A percentile compares a stretch with the other conserved stretches of the same genome.
Conservation (phyloP, 2,888 invertebrate species). For the Drosophila subquinaria region DNA sequence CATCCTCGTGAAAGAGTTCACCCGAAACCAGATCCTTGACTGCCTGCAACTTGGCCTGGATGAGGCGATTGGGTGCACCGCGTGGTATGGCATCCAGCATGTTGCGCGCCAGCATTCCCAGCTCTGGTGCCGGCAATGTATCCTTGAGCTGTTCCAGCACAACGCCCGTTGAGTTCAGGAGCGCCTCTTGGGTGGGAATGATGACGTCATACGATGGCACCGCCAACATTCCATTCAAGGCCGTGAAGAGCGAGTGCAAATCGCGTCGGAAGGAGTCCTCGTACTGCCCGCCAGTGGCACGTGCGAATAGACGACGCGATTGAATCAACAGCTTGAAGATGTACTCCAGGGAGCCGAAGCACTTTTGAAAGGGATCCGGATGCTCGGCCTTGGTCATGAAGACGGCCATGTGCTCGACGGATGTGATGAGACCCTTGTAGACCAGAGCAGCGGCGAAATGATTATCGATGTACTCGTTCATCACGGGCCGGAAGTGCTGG, state of each 20-base stretch:
- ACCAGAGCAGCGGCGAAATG: slow-evolving; percentile 98
- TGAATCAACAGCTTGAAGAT: slow-evolving; percentile 97
- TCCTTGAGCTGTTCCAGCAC: slow-evolving; percentile 93
- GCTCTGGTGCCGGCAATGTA: slow-evolving; percentile 91
- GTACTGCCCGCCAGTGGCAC: slow-evolving; percentile 95
- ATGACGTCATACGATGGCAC: slow-evolving; percentile 91
- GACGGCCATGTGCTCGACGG: slow-evolving; percentile 95
- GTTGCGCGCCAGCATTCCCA: slow-evolving; percentile 91
- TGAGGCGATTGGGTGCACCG: slow-evolving; percentile 88
- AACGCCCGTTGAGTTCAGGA: slow-evolving; percentile 93
- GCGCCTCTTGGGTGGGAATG: slow-evolving; percentile 92
- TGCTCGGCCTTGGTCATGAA: slow-evolving; percentile 94
- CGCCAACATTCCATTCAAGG: slow-evolving; percentile 91
- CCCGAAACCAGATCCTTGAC: slow-evolving; percentile 93
- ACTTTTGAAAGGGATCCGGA: slow-evolving; percentile 95
- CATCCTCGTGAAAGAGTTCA: slow-evolving; percentile 90
- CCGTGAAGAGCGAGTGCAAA: slow-evolving; percentile 92
- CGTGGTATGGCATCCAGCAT: slow-evolving; percentile 90
- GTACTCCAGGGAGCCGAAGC: slow-evolving; percentile 95
- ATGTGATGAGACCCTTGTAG: slow-evolving; percentile 95
- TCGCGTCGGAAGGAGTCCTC: slow-evolving; percentile 95
- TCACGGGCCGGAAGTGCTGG: slow-evolving; percentile 96
- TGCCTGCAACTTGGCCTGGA: slow-evolving; percentile 93
- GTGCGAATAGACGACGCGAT: slow-evolving; percentile 92
- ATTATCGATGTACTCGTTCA: slow-evolving; percentile 96